phyloP scores from a whole-genome alignment of 2,797 vertebrate species.

The Paratrypauchen microcephalus region DNA sequence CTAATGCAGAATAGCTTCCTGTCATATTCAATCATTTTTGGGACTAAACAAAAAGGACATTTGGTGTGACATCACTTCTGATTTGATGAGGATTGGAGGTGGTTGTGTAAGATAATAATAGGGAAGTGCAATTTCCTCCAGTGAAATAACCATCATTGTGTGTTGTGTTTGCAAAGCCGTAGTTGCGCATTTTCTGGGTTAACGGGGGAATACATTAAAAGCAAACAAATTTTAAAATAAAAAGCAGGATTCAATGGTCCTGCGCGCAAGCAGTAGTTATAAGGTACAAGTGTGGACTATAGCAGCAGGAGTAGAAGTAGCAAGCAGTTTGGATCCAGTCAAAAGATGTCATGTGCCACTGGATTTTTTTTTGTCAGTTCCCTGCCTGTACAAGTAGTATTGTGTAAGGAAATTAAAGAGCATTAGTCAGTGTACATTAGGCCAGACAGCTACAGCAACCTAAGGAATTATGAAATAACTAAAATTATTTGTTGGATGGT shows the following conservation, averaged over 20 bases:
- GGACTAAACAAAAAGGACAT: constrained; percentile 4
- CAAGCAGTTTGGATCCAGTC: too few relatives aligned
- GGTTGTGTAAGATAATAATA: constrained; percentile 43
- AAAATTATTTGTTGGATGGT: too few relatives aligned
- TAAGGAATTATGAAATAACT: too few relatives aligned
- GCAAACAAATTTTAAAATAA: not conserved
- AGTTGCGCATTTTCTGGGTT: not conserved
- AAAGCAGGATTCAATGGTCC: not conserved
- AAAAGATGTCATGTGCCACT: too few relatives aligned
- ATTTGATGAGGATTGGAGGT: constrained; percentile 22
- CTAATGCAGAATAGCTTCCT: constrained; percentile 33
- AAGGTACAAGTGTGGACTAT: not conserved
- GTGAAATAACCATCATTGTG: constrained; percentile 20
- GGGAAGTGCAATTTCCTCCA: constrained; percentile 22
- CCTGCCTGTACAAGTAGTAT: too few relatives aligned
- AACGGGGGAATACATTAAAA: not conserved
- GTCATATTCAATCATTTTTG: constrained; percentile 24
- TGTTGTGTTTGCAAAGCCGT: not conserved
- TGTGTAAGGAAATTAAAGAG: too few relatives aligned
- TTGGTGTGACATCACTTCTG: constrained; percentile 27
- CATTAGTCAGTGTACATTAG: too few relatives aligned
- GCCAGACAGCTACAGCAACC: too few relatives aligned
- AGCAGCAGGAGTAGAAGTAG: too few relatives aligned
- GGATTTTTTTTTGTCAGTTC: too few relatives aligned
- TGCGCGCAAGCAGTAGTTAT: not conserved